A percentile compares a stretch with the other conserved stretches of the same genome.
phyloP scores from a whole-genome alignment of 2,888 invertebrate genomes.

The Nematopogon swammerdamellus region DNA sequence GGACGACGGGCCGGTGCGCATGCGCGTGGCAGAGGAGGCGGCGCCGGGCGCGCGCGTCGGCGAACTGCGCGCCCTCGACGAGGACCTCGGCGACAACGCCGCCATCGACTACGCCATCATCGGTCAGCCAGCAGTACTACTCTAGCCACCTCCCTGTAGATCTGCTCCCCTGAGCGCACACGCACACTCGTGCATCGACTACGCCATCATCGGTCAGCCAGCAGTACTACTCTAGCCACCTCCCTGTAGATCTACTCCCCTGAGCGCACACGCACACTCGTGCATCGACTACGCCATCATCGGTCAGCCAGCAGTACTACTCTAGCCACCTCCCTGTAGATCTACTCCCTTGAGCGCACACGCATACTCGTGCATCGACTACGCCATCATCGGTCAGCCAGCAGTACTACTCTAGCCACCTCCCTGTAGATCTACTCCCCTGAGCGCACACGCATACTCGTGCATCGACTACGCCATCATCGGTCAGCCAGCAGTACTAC shows the following conservation, averaged over 20 bases:
- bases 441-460: too few species aligned
- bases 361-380: too few species aligned
- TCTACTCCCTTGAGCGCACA: too few species aligned
- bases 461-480: slow-evolving; percentile 71
- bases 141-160: too few species aligned
- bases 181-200: too few species aligned
- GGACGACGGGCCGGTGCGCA: slow-evolving; percentile 63
- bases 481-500: slow-evolving; percentile 38
- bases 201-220: slow-evolving; percentile 64
- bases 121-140: slow-evolving; percentile 38
- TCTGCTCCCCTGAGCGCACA: too few species aligned
- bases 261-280: too few species aligned
- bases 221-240: too few species aligned
- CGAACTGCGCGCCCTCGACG: slow-evolving; percentile 66
- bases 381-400: slow-evolving; percentile 64
- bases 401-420: too few species aligned
- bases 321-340: too few species aligned
- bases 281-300: slow-evolving; percentile 71
- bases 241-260: too few species aligned
- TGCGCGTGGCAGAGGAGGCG: slow-evolving; percentile 65
- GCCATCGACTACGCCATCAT: slow-evolving; percentile 71
- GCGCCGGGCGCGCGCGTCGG: slow-evolving; percentile 65
- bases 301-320: slow-evolving; percentile 38
- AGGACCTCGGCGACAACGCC: slow-evolving; percentile 72
- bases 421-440: too few species aligned